phyloP scores from a whole-genome alignment of 2,888 invertebrate genomes.

The Diadromus collaris region DNA sequence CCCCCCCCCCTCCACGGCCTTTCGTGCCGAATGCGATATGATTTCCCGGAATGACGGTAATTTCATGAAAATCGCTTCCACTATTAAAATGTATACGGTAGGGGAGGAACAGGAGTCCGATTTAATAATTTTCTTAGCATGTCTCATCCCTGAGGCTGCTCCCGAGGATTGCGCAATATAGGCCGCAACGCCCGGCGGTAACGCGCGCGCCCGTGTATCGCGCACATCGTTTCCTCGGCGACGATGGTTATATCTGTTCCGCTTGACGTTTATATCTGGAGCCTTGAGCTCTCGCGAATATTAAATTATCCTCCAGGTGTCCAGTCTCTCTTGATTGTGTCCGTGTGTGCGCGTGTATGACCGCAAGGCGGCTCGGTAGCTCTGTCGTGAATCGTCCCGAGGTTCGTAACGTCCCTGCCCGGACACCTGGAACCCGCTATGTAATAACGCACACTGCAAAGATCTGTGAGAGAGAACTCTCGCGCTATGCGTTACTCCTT shows the following conservation, averaged over 20 bases:
- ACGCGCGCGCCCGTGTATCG: constrained; percentile 9
- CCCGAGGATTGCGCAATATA: constrained; percentile 44
- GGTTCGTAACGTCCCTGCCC: constrained; percentile 34
- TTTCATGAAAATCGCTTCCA: constrained; percentile 21
- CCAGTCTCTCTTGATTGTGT: constrained; percentile 26
- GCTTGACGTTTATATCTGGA: constrained; percentile 57
- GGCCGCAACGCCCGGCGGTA: constrained; percentile 9
- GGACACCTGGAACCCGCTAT: constrained; percentile 54
- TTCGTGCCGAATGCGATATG: neutral
- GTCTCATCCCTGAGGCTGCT: constrained; percentile 7
- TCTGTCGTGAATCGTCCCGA: constrained; percentile 37
- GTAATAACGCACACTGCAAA: constrained; percentile 49
- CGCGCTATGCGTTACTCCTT: constrained; percentile 14
- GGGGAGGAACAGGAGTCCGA: constrained; percentile 18
- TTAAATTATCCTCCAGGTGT: constrained; percentile 61
- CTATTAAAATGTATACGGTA: constrained; percentile 36
- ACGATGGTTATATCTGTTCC: constrained; percentile 46
- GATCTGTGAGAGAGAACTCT: constrained; percentile 52
- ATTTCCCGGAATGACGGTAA: neutral
- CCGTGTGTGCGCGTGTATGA: neutral
- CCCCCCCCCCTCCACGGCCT: too few species aligned
- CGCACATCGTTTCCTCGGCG: constrained; percentile 14
- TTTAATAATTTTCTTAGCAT: constrained; percentile 46
- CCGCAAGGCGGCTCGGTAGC: constrained; percentile 33
- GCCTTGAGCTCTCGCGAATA: constrained; percentile 45